Evolutionary conservation across 2,113 vertebrate genomes (phyloP), one percentile per base, ranked within the genome.

Genomic region (Hydrolagus affinis): DNA sequence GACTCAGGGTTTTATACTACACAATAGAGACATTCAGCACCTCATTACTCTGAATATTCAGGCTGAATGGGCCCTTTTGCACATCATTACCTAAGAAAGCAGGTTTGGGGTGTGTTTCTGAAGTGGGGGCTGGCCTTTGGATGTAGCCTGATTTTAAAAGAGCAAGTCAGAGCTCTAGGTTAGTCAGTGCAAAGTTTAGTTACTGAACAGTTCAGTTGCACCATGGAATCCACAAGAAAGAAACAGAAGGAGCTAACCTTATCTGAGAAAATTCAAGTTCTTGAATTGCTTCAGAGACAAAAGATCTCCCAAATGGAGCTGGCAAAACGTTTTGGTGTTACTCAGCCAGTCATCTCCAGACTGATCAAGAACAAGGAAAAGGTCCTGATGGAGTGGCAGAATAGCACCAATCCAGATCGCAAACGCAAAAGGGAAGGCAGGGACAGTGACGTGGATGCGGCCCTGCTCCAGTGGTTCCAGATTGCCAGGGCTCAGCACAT

Each of bases 301-400:
- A 90, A 90, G 85, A 89, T 91, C 89, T 91, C 90, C 74, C 90
- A 91, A 86, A 90, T 89, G 0, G 90, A 91, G 86, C 88, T 91
- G 85, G 90, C 90, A 17, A 87, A 89, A 78, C 89, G 90, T 28
- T 90, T 91, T 86, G 90, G 85, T 73, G 90, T 90, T 57, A 90
- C 90, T 2, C 90, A 91, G 89, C 90, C 90, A 0, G 90, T 90
- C 85, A 90, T 90, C 89, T 91, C 90, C 0, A 89, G 90, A 17
- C 90, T 91, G 87, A 90, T 90, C 87, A 91, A 91, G 86, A 91
- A 90, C 21, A 90, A 90, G 85, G 90, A 90, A 73, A 90, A 89
- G 86, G 86, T 91, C 32, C 85, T 91, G 87, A 90, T 89, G 0
- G 90, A 91, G 86, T 91, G 90, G 90, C 88, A 90, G 70, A 91